Evolutionary conservation across 2,113 vertebrate species (phyloP), one percentile per base, ranked within the genome.

Genomic region (Podarcis cretensis): DNA sequence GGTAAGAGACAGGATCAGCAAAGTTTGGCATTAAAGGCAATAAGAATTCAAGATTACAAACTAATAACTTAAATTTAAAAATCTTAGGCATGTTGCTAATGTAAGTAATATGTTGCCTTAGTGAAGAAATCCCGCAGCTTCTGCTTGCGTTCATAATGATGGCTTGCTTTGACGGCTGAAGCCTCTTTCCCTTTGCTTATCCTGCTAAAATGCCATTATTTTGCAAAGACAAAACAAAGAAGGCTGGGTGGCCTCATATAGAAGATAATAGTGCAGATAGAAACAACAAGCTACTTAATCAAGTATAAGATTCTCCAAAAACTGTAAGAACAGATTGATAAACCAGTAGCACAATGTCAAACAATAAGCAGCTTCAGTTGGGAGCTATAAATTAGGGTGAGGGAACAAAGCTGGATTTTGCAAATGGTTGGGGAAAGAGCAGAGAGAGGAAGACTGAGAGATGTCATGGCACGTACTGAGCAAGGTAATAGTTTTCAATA

Each of bases 151-250:
- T 87, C 54, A 81, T 91, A 65, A 75, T 87, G 81, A 78, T 80
- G 57, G 88, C 90, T 87, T 93, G 81, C 91, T 96, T 93, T 91
- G 68, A 48, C 32, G 74, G 25, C 89, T 21, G 35, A 54, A 90
- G 82, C 68, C 43, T 30, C 90, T 94, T 91, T 35, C 87, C 18
- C 32, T 84, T 0, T 87, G 27, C 9, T 1, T 3, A 76, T 76
- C 83, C 65, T 82, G 1, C 83, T 94, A 87, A 89, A 85, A 78
- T 83, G 37, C 3, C 3, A 0, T 66, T 76, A 54, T 87, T 95
- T 89, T 87, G 2, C 66, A 90, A 92, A 94, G 85, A 94, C 83
- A 87, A 92, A 89, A 90, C 85, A 94, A 93, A 95, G 83, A 88
- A 85, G 90, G 0, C 0, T n/a, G 35, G 75, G 71, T 83, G 91